These are phyloP conservation scores for Sorex maritimensis DNA, from an alignment of 2,797 vertebrate species.

Conservation along the genomic window DNA sequence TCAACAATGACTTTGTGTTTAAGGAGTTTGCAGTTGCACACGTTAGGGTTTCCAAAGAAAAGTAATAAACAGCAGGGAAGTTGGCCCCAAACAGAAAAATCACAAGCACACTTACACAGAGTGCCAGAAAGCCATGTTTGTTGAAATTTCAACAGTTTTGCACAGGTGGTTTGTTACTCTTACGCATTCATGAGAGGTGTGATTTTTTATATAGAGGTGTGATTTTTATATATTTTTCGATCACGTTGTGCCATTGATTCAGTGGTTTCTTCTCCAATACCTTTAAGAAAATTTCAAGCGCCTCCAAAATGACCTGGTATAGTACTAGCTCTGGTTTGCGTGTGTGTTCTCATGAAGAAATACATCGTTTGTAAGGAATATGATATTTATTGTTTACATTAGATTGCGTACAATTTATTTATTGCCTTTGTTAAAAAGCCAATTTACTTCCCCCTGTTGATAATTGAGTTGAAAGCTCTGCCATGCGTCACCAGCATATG, in stretches of 20 bases:
- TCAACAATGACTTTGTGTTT: background rate
- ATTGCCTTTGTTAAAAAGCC: slow-evolving; percentile 60
- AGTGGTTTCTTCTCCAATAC: background rate
- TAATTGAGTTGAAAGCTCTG: slow-evolving; percentile 34
- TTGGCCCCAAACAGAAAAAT: slow-evolving; percentile 48
- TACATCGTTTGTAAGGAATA: background rate
- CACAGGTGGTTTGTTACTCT: slow-evolving; percentile 59
- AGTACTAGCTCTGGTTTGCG: background rate
- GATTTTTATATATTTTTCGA: slow-evolving; percentile 19
- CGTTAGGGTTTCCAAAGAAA: slow-evolving; percentile 28
- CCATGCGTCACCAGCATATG: background rate
- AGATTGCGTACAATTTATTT: slow-evolving; percentile 41
- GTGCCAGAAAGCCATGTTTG: slow-evolving; percentile 51
- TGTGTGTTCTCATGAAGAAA: background rate
- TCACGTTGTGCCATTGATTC: background rate
- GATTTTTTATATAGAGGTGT: slow-evolving; percentile 10
- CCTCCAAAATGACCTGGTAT: slow-evolving; percentile 19
- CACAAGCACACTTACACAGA: slow-evolving; percentile 25
- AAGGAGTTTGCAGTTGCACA: slow-evolving; percentile 34
- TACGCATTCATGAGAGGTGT: background rate
- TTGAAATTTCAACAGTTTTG: slow-evolving; percentile 10
- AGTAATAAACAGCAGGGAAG: slow-evolving; percentile 4
- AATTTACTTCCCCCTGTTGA: slow-evolving; percentile 53
- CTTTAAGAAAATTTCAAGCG: background rate
- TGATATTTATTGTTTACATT: slow-evolving; percentile 29